Evolutionary conservation across 64 coral and sea anemone genomes (phyloP).

Genomic region (Exaiptasia diaphana): DNA sequence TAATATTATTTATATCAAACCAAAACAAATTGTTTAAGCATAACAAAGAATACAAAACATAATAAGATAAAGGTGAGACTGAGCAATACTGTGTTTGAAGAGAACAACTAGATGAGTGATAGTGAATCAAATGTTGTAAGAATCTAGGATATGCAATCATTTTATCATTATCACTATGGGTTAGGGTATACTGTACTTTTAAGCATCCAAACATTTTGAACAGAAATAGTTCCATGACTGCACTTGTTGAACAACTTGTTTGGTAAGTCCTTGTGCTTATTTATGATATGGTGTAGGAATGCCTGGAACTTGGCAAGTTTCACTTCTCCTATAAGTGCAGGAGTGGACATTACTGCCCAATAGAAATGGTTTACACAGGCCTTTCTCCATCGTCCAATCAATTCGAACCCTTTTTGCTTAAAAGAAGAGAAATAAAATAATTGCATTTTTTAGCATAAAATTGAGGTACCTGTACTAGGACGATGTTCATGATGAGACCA

Average conservation of each 20-base stretch:
- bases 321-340: conserved; percentile 38
- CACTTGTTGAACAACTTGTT: conserved; percentile 44
- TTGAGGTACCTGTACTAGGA: too few species aligned
- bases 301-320: conserved; percentile 60
- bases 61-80: background rate
- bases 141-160: too few species aligned
- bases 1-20: background rate
- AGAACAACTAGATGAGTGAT: too few species aligned
- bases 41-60: background rate
- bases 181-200: too few species aligned
- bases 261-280: conserved; percentile 27
- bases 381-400: conserved; percentile 31
- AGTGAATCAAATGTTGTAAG: too few species aligned
- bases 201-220: conserved; percentile 6
- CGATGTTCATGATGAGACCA: too few species aligned
- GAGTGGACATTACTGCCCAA: conserved; percentile 50
- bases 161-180: too few species aligned
- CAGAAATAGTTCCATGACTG: background rate
- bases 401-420: background rate
- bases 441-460: too few species aligned
- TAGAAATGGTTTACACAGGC: conserved; percentile 51
- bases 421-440: background rate
- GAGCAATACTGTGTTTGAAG: too few species aligned
- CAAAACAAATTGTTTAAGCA: background rate
- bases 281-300: conserved; percentile 41